Evolutionary conservation across 2,888 invertebrate genomes (phyloP).

Genomic region (Drosophila peninsularis): DNA sequence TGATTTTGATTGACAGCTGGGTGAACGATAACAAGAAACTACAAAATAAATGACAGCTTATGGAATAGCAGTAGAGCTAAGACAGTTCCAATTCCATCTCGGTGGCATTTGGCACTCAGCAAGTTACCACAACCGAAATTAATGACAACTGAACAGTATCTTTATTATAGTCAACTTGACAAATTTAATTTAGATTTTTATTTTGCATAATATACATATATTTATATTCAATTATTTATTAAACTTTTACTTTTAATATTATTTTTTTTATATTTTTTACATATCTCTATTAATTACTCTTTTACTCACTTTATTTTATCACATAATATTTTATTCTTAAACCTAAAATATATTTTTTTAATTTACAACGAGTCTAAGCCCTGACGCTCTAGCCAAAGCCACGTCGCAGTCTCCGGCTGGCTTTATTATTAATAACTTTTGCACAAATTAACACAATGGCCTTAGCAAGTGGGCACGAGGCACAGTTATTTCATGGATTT

Average conservation of each 20-base stretch:
- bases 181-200: not conserved
- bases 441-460: slow-evolving; percentile 66
- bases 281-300: not conserved
- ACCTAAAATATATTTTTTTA: not conserved
- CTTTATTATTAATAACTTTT: slow-evolving; percentile 35
- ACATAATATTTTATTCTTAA: not conserved
- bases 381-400: not conserved
- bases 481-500: slow-evolving; percentile 22
- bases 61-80: not conserved
- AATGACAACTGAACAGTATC: not conserved
- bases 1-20: slow-evolving; percentile 3
- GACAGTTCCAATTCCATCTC: not conserved
- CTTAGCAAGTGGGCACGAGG: slow-evolving; percentile 43
- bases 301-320: not conserved
- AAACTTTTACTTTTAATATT: no score
- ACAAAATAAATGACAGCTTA: slow-evolving; percentile 3
- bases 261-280: not conserved
- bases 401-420: not conserved
- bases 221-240: no score
- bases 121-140: not conserved
- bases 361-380: not conserved
- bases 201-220: no score
- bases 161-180: not conserved
- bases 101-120: not conserved
- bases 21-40: not conserved